These are phyloP conservation scores for Nephrocerus scutellatus DNA, from an alignment of 2,888 invertebrate species.

Conservation along the genomic window DNA sequence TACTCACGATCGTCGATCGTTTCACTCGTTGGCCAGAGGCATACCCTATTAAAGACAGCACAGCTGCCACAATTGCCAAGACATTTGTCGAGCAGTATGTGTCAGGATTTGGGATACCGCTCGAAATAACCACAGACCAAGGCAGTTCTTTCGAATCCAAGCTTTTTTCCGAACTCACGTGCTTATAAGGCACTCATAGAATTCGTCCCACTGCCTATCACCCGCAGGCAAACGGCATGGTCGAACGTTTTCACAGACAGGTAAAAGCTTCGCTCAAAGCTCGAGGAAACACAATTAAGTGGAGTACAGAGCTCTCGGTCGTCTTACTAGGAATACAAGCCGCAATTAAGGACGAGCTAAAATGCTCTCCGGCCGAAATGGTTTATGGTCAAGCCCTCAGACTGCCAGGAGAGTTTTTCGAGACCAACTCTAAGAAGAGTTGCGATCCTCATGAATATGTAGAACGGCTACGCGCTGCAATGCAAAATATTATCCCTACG, in stretches of 20 bases:
- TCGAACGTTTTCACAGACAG: constrained; percentile 12
- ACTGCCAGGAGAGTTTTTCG: no score
- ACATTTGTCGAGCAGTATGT: constrained; percentile 10
- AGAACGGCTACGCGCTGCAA: no score
- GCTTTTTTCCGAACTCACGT: constrained; percentile 10
- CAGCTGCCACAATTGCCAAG: not conserved
- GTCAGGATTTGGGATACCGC: constrained; percentile 16
- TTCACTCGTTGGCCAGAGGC: constrained; percentile 9
- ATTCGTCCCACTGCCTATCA: constrained; percentile 11
- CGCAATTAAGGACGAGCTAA: no score
- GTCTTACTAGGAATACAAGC: no score
- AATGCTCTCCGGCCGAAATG: no score
- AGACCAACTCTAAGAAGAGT: no score
- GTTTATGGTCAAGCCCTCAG: no score
- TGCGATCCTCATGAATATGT: no score
- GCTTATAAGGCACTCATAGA: constrained; percentile 4
- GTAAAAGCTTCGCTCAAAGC: constrained; percentile 9
- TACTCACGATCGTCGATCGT: constrained; percentile 7
- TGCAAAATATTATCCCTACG: no score
- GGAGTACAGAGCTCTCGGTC: no score
- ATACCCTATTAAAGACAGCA: not conserved
- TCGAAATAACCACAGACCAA: constrained; percentile 15
- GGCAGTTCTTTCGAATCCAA: constrained; percentile 16
- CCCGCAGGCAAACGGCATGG: constrained; percentile 14
- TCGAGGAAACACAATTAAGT: no score